Percentiles rank a stretch among this genome's conserved stretches.
These are phyloP conservation scores for Todiramphus chloris DNA, from an alignment of 2,113 vertebrate genomes.

Conservation along the genomic window DNA sequence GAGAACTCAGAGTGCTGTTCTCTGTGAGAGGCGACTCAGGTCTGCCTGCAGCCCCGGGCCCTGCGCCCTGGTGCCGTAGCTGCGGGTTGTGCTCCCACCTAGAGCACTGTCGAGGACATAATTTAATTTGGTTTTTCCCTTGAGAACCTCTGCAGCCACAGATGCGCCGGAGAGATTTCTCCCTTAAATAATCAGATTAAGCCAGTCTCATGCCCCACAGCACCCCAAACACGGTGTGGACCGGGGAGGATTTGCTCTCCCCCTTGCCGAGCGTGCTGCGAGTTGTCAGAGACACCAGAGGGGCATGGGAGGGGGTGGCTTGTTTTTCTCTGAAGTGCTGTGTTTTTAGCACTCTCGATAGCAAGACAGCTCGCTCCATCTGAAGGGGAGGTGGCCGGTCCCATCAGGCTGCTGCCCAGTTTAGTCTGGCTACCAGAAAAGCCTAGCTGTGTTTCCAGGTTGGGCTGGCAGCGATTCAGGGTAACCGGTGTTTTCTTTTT, in stretches of 20 bases:
- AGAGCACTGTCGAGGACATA: not conserved
- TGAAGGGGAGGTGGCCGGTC: not conserved
- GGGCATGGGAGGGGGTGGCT: rapidly evolving
- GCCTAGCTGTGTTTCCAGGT: not conserved
- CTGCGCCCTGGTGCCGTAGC: not conserved
- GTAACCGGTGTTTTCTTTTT: not conserved
- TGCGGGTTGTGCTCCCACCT: not conserved
- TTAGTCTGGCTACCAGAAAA: not conserved
- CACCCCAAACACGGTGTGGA: not conserved
- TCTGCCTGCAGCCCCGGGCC: not conserved
- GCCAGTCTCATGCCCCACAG: not conserved
- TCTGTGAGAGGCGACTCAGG: not conserved
- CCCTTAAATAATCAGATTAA: not conserved
- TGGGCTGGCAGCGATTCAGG: rapidly evolving
- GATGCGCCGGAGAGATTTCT: not conserved
- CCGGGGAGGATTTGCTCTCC: not conserved
- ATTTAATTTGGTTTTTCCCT: not conserved
- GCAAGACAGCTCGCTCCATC: not conserved
- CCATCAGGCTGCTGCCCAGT: not conserved
- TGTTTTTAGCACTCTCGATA: not conserved
- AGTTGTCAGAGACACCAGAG: not conserved
- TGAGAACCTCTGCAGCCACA: not conserved
- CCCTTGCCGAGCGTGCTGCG: not conserved
- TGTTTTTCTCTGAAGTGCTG: not conserved
- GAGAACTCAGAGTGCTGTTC: not conserved